Evolutionary conservation across 2,888 invertebrate species (phyloP).

Genomic region (Hydrotaea diabolus): DNA sequence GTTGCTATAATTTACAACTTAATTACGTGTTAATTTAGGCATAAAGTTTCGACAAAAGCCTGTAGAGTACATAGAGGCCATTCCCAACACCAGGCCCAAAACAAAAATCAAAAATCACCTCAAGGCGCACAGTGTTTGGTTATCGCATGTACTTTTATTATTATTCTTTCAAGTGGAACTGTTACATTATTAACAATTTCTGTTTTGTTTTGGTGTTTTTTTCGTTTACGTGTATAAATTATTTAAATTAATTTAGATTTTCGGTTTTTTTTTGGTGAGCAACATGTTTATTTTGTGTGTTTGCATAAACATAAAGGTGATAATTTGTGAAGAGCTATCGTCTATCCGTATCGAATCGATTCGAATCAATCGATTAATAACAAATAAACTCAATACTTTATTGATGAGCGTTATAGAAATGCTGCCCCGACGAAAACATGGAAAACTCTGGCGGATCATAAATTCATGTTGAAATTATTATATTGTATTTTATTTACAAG

Average conservation of each 20-base stretch:
- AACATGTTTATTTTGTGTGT: background rate
- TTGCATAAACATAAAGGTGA: slow-evolving; percentile 4
- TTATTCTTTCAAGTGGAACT: background rate
- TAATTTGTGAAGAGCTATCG: background rate
- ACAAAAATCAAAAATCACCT: background rate
- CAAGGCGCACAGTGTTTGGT: background rate
- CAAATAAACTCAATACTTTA: background rate
- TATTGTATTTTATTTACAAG: background rate
- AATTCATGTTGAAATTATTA: background rate
- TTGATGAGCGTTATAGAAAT: background rate
- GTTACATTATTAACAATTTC: slow-evolving; percentile 8
- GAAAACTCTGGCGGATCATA: background rate
- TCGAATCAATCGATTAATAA: background rate
- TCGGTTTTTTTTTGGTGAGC: background rate
- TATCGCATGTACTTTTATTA: too few relatives aligned
- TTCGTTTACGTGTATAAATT: background rate
- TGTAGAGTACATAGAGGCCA: too few relatives aligned
- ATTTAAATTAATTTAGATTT: background rate
- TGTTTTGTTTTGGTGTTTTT: background rate
- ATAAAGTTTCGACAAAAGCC: background rate
- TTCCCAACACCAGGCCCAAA: too few relatives aligned
- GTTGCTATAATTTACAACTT: background rate
- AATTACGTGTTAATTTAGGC: slow-evolving; percentile 8
- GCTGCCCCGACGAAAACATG: background rate
- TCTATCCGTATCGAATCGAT: background rate